A percentile compares a stretch with the other conserved stretches of the same genome.
Conservation (phyloP, 37 sponge, comb jelly and placozoan genomes). For the Oopsacas minuta region DNA sequence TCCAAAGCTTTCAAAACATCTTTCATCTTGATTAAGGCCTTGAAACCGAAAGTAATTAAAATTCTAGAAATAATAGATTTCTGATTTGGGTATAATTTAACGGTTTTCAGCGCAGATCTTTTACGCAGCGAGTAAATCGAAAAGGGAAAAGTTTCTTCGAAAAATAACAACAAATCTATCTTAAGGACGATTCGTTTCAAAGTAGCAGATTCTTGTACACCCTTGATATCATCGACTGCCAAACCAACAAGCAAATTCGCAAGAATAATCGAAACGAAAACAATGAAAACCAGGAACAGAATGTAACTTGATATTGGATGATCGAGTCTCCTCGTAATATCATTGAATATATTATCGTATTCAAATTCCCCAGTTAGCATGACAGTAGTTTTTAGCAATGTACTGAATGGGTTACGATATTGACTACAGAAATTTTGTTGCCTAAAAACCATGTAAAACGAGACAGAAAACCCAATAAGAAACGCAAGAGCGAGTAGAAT, state of each 20-base stretch:
- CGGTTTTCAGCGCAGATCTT: not conserved
- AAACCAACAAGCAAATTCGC: constrained; percentile 91
- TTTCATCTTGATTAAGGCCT: not conserved
- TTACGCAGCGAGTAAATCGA: not conserved
- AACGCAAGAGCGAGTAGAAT: not conserved
- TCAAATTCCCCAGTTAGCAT: constrained; percentile 93
- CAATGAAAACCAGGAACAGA: constrained; percentile 70
- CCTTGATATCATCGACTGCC: constrained; percentile 97
- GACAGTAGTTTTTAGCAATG: constrained; percentile 68
- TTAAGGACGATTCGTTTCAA: constrained; percentile 62
- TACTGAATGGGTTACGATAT: not conserved
- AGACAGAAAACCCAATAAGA: not conserved
- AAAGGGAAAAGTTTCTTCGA: not conserved
- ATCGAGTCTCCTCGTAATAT: not conserved
- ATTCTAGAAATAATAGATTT: not conserved
- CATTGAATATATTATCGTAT: constrained; percentile 51
- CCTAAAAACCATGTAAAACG: not conserved
- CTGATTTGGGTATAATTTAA: not conserved
- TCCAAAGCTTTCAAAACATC: not conserved
- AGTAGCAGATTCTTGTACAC: constrained; percentile 59
- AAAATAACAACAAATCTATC: constrained; percentile 25
- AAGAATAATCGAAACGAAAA: constrained; percentile 82
- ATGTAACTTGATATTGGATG: constrained; percentile 32
- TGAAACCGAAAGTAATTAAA: not conserved
- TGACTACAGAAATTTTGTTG: not conserved